Evolutionary conservation across 2,113 vertebrate genomes (phyloP), one percentile per base, ranked within the genome.

Genomic region (Zosterops lateralis): DNA sequence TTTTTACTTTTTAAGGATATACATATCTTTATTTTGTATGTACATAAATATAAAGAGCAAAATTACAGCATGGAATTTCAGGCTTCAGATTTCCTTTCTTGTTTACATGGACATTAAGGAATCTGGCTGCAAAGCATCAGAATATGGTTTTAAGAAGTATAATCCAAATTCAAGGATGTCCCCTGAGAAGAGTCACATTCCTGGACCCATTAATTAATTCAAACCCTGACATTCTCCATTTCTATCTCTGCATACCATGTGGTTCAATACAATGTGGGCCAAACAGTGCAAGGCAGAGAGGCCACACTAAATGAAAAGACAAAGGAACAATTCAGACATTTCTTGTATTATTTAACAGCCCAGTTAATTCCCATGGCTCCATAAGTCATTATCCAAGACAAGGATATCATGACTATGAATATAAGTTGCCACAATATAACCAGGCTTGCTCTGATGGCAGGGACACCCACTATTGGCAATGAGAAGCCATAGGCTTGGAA

Each of bases 261-360:
- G 36, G 22, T 74, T 86, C 68, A 88, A 83, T 38, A 67, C 75
- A 93, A 34, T 56, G 67, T 5, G 12, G 73, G 56, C 42, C 48
- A 40, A 93, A 77, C 72, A 24, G 31, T 40, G 17, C n/a, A 80
- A 95, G 75, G 40, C 81, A 53, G 47, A 83, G 61, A 71, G 19
- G 50, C 74, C 91, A 90, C 90, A 79, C 58, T 53, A 89, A 51
- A 95, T 87, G 40, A 79, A 79, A 65, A 70, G 24, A 94, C 81
- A 93, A 91, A 89, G 54, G 38, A 88, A 51, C n/a, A 93, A 94
- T 86, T 90, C 79, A 92, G 83, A 78, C 53, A 60, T 65, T 91
- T 60, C 73, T 92, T 88, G 68, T 17, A 81, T 78, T 89, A 73
- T 77, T 89, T 93, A 86, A 84, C 47, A 75, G 45, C 45, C 44